Evolutionary conservation across 2,888 invertebrate species (phyloP), one percentile per base, ranked within the genome.

Genomic region (Hemithea aestivaria): DNA sequence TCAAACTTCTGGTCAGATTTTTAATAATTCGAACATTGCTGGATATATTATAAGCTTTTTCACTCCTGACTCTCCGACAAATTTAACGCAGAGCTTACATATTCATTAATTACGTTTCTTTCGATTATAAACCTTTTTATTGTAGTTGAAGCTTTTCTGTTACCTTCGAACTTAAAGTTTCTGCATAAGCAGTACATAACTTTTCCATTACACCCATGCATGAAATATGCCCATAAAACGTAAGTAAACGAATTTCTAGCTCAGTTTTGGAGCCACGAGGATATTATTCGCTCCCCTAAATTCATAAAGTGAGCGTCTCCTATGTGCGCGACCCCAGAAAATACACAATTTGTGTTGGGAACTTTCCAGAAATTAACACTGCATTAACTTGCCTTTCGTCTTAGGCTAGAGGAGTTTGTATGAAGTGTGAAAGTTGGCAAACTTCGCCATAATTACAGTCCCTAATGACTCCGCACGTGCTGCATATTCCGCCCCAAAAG

Each of bases 321-420:
- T 40, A 39, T 38, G 39, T 44, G 39, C 36, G 22, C 44, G 46
- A 49, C 52, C 60, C 47, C 50, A 50, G 49, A 49, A 57, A 58
- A 62, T 58, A 54, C 46, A 35, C 53, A 53, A 54, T 56, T 56
- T 51, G 47, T 53, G 51, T 58, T 56, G 53, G 53, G 30, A 47
- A 46, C 48, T 52, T 56, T 52, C 42, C 38, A 48, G 46, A 45
- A 58, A 62, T 62, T 56, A 62, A 58, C 53, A 53, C 46, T 40
- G 48, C 30, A 35, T 46, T 35, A 31, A 35, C 28, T 34, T 34
- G 45, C 51, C 49, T 48, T 52, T 40, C 34, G 23, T 44, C 45
- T 39, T 45, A 34, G 28, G 31, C 38, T 37, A 32, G 36, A 26
- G 28, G 29, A 45, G 35, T 31, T 45, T 35, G 33, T 28, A 22